Evolutionary conservation across 2,797 vertebrate species (phyloP), one percentile per base, ranked within the genome.

Genomic region (Jordanella pulchra): DNA sequence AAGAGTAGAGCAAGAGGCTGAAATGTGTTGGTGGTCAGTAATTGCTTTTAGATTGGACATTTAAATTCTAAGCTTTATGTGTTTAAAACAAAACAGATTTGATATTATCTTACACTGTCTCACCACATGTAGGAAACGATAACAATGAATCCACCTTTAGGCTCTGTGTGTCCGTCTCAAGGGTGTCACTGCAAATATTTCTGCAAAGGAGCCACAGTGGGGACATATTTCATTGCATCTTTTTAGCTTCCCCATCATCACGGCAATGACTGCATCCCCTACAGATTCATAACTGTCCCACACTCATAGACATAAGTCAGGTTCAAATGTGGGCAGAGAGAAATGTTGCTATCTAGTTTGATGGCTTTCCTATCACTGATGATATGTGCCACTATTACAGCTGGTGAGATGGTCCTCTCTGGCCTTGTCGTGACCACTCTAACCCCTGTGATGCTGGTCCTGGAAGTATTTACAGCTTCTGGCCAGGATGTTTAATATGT

Each of bases 261-360:
- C 5, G 2, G 82, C 88, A 78, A 87, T 88, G 87, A 84, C 10
- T 23, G 80, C 80, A 80, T 89, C 86, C 85, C 86, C 63, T 39
- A 84, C 81, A 89, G 89, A 90, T 88, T 86, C 75, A 89, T 90
- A 89, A 90, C 80, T 39, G 77, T 65, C 70, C 74, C 50, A 25
- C 27, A 55, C 72, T 89, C 84, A 91, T 89, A 89, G 90, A 76
- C 78, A 17, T 50, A 15, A 42, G 82, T 76, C 70, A 1, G 50
- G 55, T 79, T 84, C 90, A 90, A 90, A 89, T 90, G 89, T 85
- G 84, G 72, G 86, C 63, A 77, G 69, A 63, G 65, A 42, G 81
- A 76, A 82, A 90, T 79, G 89, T 82, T 89, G 84, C 77, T 68
- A 82, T 63, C 28, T 84, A 84, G 87, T 91, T 91, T 90, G 86